Conservation (phyloP, 1,140 invertebrate species). For the Drosophila nasuta region DNA sequence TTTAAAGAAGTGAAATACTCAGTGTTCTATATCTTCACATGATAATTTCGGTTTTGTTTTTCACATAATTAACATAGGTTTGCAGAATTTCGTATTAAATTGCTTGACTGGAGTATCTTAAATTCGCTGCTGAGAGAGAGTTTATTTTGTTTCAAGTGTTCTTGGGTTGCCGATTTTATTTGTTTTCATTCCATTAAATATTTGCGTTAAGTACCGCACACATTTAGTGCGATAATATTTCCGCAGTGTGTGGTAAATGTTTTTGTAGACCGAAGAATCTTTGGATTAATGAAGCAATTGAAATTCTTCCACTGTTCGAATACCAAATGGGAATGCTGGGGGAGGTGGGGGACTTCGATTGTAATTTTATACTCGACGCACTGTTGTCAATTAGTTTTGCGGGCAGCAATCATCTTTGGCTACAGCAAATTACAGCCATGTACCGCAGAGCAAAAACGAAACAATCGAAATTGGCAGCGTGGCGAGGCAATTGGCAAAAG, state of each 20-base stretch:
- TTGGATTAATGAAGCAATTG: conserved; percentile 19
- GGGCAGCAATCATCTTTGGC: conserved; percentile 22
- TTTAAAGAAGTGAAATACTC: no score
- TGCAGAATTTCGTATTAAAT: no score
- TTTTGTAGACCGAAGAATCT: not conserved
- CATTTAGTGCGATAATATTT: not conserved
- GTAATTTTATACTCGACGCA: conserved; percentile 17
- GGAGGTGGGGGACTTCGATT: not conserved
- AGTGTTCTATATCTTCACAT: no score
- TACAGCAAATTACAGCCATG: conserved; percentile 17
- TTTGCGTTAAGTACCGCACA: no score
- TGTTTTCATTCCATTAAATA: not conserved
- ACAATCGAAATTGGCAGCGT: conserved; percentile 20
- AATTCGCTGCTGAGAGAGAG: no score
- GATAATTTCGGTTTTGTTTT: no score
- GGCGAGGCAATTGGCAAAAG: conserved; percentile 4
- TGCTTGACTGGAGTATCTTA: no score
- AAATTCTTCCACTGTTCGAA: conserved; percentile 16
- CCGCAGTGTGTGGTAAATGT: not conserved
- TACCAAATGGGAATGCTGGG: not conserved
- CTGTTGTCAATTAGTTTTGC: conserved; percentile 8
- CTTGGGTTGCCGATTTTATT: not conserved
- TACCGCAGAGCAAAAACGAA: not conserved
- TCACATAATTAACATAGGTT: no score
- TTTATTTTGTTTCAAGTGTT: no score